Percentiles rank a stretch among this genome's conserved stretches.
Conservation (phyloP, 1,140 invertebrate genomes). For the Platorchestia sp. region DNA sequence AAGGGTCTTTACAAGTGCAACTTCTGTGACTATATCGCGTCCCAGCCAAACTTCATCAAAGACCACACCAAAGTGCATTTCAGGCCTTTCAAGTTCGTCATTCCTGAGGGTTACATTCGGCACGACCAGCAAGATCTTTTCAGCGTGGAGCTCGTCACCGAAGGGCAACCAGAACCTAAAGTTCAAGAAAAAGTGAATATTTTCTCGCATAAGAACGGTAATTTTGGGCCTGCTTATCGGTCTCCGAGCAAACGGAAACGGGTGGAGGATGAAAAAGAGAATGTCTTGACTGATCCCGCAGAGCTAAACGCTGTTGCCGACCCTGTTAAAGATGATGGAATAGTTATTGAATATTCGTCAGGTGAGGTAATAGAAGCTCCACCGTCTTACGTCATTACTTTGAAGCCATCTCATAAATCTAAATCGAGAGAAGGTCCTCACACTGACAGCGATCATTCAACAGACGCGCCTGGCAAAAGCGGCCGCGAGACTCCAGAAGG, state of each 20-base stretch:
- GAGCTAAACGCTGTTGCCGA: constrained; percentile 53
- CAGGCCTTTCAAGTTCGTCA: constrained; percentile 67
- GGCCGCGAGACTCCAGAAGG: background rate
- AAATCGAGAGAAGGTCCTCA: constrained; percentile 57
- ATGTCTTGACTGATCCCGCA: background rate
- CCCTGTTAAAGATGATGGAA: constrained; percentile 60
- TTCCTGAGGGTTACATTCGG: constrained; percentile 66
- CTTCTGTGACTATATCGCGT: constrained; percentile 87
- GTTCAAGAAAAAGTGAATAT: constrained; percentile 48
- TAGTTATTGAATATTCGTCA: constrained; percentile 64
- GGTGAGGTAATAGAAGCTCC: constrained; percentile 67
- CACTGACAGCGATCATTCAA: background rate
- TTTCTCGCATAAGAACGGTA: constrained; percentile 51
- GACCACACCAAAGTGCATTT: constrained; percentile 88
- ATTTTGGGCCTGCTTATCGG: constrained; percentile 57
- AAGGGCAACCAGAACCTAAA: constrained; percentile 37
- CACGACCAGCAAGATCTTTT: constrained; percentile 64
- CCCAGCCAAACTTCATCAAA: constrained; percentile 82
- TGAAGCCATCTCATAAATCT: constrained; percentile 58
- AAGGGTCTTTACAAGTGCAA: constrained; percentile 79
- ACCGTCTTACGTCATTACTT: constrained; percentile 63
- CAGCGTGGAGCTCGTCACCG: constrained; percentile 56
- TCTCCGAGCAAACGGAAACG: background rate
- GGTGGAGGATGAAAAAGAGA: constrained; percentile 35
- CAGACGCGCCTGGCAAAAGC: background rate